These are phyloP conservation scores for Drosophila bunnanda DNA, from an alignment of 2,888 invertebrate genomes.

Conservation along the genomic window DNA sequence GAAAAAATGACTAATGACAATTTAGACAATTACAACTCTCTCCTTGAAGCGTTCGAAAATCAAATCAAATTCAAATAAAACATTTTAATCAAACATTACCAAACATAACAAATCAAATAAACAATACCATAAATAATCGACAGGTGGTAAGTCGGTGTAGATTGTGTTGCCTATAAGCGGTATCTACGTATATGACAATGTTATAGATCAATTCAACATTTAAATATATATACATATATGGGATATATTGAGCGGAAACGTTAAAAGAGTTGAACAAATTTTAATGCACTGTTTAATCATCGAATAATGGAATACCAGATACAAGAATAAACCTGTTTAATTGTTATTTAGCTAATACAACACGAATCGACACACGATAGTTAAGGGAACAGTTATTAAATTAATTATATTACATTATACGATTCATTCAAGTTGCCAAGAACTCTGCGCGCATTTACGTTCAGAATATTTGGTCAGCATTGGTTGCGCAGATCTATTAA, in stretches of 20 bases:
- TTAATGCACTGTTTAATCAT: constrained; percentile 83
- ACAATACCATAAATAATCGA: constrained; percentile 45
- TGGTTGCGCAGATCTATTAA: constrained; percentile 6
- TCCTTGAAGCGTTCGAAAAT: constrained; percentile 53
- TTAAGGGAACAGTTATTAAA: constrained; percentile 42
- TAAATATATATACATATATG: constrained; percentile 30
- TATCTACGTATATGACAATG: constrained; percentile 56
- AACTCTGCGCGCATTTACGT: constrained; percentile 28
- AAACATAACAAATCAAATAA: constrained; percentile 48
- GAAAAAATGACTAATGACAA: constrained; percentile 16
- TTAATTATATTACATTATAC: constrained; percentile 44
- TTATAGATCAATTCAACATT: constrained; percentile 58
- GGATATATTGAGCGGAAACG: constrained; percentile 41
- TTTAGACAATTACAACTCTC: constrained; percentile 30
- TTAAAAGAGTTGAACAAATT: constrained; percentile 71
- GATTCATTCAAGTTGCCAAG: constrained; percentile 44
- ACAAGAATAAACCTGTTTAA: constrained; percentile 57
- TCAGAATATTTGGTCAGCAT: constrained; percentile 55
- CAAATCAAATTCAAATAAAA: constrained; percentile 57
- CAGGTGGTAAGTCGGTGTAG: constrained; percentile 49
- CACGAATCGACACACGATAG: constrained; percentile 28
- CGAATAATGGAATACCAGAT: constrained; percentile 71
- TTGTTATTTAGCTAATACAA: constrained; percentile 73
- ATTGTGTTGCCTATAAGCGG: constrained; percentile 51
- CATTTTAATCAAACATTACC: constrained; percentile 73